phyloP scores from a whole-genome alignment of 2,113 vertebrate genomes.

The Pseudolaguvia tuberculata region DNA sequence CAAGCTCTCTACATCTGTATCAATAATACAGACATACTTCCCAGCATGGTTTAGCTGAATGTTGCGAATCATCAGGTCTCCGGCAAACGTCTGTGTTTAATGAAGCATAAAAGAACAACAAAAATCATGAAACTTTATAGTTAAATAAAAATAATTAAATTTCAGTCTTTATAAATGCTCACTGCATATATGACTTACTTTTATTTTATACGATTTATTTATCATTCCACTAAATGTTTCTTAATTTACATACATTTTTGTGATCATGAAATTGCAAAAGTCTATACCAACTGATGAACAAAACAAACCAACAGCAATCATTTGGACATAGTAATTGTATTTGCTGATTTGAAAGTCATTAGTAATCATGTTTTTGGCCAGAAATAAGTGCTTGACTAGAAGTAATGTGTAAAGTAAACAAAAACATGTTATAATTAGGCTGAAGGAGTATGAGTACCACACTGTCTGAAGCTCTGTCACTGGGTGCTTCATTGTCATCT shows the following conservation, averaged over 20 bases:
- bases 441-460: no score
- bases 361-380: neutral
- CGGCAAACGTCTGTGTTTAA: conserved; percentile 74
- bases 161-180: neutral
- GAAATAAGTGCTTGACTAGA: neutral
- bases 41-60: conserved; percentile 89
- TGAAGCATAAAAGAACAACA: conserved; percentile 27
- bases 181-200: neutral
- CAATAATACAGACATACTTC: conserved; percentile 84
- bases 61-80: conserved; percentile 93
- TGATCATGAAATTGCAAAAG: no score
- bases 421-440: no score
- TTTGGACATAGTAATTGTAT: neutral
- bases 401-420: no score
- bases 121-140: conserved; percentile 4
- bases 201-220: no score
- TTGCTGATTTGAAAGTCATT: neutral
- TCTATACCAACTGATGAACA: no score
- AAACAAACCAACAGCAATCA: neutral
- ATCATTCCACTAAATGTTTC: no score
- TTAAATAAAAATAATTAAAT: neutral
- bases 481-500: no score
- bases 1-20: conserved; percentile 85
- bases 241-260: no score
- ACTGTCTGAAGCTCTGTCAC: no score